Evolutionary conservation across 2,113 vertebrate species (phyloP).

Genomic region (Chloroceryle aenea): DNA sequence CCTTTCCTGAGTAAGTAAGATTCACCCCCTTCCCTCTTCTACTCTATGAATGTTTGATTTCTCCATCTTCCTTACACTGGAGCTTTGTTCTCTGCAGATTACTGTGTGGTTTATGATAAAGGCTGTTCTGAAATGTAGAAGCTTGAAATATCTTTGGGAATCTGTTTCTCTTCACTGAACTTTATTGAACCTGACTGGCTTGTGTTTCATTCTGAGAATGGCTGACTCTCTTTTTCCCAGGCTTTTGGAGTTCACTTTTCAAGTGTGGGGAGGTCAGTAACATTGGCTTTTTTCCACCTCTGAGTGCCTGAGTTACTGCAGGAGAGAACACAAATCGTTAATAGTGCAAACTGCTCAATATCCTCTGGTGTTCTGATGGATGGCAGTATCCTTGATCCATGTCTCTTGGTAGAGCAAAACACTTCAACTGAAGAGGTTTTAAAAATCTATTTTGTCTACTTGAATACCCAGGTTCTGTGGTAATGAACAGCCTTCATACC

Average conservation of each 20-base stretch:
- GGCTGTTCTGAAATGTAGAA: background rate
- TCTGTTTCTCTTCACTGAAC: constrained; percentile 5
- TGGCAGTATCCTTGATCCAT: background rate
- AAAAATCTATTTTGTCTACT: constrained; percentile 29
- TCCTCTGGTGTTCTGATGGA: background rate
- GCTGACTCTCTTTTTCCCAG: constrained; percentile 8
- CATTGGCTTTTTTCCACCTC: background rate
- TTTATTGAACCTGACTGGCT: background rate
- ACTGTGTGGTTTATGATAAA: background rate
- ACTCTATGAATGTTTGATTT: background rate
- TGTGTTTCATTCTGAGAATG: background rate
- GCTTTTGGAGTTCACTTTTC: constrained; percentile 21
- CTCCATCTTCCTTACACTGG: background rate
- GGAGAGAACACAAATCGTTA: background rate
- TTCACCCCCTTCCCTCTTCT: background rate
- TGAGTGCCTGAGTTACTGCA: background rate
- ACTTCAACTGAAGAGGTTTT: constrained; percentile 37
- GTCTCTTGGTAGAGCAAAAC: constrained; percentile 26
- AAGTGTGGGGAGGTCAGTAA: background rate
- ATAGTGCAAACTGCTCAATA: background rate
- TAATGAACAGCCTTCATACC: background rate
- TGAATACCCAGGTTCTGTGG: background rate
- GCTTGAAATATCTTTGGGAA: background rate
- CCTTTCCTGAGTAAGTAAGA: background rate
- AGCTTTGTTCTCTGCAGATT: background rate